A percentile compares a stretch with the other conserved stretches of the same genome.
phyloP scores from a whole-genome alignment of 1,140 invertebrate genomes.

The Neoseiulus cucumeris region DNA sequence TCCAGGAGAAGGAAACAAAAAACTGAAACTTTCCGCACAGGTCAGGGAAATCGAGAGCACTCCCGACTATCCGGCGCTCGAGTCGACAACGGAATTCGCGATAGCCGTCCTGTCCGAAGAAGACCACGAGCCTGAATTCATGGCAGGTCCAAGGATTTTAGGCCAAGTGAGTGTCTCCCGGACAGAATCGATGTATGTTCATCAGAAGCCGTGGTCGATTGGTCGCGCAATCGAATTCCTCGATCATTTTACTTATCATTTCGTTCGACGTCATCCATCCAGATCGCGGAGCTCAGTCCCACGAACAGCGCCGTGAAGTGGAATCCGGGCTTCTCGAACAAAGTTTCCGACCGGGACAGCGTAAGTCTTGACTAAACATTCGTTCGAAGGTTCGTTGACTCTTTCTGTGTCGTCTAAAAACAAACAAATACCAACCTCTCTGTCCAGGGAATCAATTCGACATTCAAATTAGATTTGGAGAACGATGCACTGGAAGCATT shows the following conservation, averaged over 20 bases:
- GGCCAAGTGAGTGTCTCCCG: neutral
- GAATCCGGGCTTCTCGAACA: neutral
- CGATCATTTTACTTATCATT: no score
- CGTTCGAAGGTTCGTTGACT: no score
- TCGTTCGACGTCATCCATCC: neutral
- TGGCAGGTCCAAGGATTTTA: neutral
- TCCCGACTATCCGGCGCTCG: neutral
- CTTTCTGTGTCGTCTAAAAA: no score
- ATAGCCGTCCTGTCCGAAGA: neutral
- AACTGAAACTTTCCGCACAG: neutral
- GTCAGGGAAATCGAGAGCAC: neutral
- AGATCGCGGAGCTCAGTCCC: neutral
- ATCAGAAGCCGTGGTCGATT: no score
- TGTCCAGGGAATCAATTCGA: neutral
- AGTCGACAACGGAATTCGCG: neutral
- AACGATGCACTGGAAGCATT: neutral
- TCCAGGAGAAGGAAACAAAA: neutral
- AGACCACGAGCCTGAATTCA: neutral
- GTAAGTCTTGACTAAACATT: neutral
- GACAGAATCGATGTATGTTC: no score
- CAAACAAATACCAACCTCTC: neutral
- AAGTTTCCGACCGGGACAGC: neutral
- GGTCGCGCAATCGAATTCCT: no score
- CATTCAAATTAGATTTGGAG: conserved; percentile 4
- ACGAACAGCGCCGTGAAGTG: conserved; percentile 1